These are phyloP conservation scores for Seriola rivoliana DNA, from an alignment of 2,113 vertebrate genomes.

Conservation along the genomic window DNA sequence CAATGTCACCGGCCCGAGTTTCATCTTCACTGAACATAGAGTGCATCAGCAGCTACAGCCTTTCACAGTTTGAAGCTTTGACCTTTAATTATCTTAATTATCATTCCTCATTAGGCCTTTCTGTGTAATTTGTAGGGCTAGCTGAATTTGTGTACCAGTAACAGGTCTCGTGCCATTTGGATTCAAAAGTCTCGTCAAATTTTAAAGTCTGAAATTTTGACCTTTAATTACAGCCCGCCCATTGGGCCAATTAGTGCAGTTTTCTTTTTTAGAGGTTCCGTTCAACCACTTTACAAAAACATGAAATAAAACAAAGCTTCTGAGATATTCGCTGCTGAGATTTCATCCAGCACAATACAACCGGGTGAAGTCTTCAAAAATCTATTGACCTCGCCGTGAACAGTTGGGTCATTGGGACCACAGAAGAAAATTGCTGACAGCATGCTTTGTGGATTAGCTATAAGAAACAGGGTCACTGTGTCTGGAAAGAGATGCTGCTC, in stretches of 20 bases:
- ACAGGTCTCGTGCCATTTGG: constrained; percentile 28
- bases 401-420: not conserved
- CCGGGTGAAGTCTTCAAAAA: not conserved
- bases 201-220: constrained; percentile 45
- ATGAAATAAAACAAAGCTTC: not conserved
- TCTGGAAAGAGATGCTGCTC: not conserved
- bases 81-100: constrained; percentile 67
- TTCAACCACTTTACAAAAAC: not conserved
- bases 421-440: not conserved
- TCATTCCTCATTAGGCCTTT: constrained; percentile 39
- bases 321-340: not conserved
- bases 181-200: constrained; percentile 25
- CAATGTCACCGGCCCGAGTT: not conserved
- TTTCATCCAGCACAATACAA: not conserved
- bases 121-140: constrained; percentile 28
- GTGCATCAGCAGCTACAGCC: not conserved
- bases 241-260: constrained; percentile 24
- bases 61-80: constrained; percentile 31
- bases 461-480: not conserved
- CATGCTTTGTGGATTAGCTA: not conserved
- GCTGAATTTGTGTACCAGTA: constrained; percentile 6
- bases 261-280: constrained; percentile 7
- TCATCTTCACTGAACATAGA: not conserved
- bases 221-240: constrained; percentile 41
- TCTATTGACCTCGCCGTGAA: not conserved